Base-by-base conservation (phyloP, 2,113 vertebrate genomes). In the Indri indri region DNA sequence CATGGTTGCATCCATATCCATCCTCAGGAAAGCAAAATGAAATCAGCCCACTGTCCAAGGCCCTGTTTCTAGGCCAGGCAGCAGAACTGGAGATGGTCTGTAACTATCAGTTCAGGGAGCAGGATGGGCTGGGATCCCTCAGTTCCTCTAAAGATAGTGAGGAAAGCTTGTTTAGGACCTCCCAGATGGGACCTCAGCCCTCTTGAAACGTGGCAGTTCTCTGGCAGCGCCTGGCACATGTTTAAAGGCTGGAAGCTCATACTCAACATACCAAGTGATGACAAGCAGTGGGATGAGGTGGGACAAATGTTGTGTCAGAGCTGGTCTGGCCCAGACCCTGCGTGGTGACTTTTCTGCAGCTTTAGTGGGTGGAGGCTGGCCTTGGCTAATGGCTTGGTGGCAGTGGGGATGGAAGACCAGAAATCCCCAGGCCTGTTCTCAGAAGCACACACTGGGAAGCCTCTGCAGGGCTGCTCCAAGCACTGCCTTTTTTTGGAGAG, bases 81-180 rank as follows among this genome's bases (percentile, higher is more conserved):
- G 47, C 57, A 82, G 54, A 73, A 66, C 13, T 59, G 9, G 17
- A 84, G 61, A 16, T 13, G 73, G 61, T 59, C 77, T 54, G 14
- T 5, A 22, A 63, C 83, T 0, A 1, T 76, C 70, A 32, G 68
- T 57, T 25, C 1, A 11, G 68, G 2, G 8, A 68, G 12, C 0
- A 59, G 68, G 76, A 45, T 16, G 42, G 40, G 65, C 86, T 70
- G 76, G 22, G 10, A 54, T 5, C 30, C 6, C 20, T 61, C 27
- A 13, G n/a, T 5, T 23, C 14, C 37, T 14, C 13, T 23, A 50
- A 13, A 32, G 54, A 17, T 3, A 23, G 37, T 25, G 73, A 61
- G 10, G 20, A 4, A 13, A 45, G 47, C 40, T 25, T 66, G 16
- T 25, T 79, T 3, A 1, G 37, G 81, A 30, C 10, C 30, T 61